Evolutionary conservation across 1,140 invertebrate species (phyloP).

Genomic region (Trichoplusia ni): DNA sequence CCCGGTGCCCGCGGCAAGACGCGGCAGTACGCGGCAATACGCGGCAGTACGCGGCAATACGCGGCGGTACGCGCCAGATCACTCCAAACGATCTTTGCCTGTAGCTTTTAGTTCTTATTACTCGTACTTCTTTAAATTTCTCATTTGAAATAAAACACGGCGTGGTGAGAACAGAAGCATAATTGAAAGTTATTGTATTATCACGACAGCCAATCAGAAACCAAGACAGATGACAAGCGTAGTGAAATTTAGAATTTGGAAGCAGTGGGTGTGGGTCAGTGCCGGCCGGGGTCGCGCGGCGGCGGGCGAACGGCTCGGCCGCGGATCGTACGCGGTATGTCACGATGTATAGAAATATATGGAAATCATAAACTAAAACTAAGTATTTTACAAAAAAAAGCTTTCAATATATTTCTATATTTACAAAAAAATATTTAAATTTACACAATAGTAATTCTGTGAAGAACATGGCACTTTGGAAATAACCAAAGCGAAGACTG

Average conservation of each 20-base stretch:
- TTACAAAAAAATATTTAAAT: neutral
- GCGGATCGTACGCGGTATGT: neutral
- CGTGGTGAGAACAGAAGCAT: neutral
- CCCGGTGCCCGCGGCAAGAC: too few relatives aligned
- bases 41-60: too few relatives aligned
- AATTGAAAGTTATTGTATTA: conserved; percentile 23
- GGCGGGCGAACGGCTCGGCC: neutral
- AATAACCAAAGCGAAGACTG: too few relatives aligned
- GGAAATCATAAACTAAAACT: conserved; percentile 1
- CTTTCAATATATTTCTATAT: conserved; percentile 8
- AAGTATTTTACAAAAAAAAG: too few relatives aligned
- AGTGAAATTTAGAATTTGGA: conserved; percentile 53
- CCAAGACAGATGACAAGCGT: conserved; percentile 33
- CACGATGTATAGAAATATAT: neutral
- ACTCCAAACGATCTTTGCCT: too few relatives aligned
- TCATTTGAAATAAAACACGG: conserved; percentile 29
- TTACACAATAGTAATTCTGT: neutral
- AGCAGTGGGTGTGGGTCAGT: conserved; percentile 30
- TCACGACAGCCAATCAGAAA: conserved; percentile 45
- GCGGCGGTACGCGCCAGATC: too few relatives aligned
- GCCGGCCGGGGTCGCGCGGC: neutral
- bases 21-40: neutral
- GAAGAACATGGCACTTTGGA: too few relatives aligned
- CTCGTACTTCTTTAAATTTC: neutral
- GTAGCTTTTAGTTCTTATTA: too few relatives aligned